phyloP scores from a whole-genome alignment of 2,888 invertebrate genomes.

The Agapostemon virescens region DNA sequence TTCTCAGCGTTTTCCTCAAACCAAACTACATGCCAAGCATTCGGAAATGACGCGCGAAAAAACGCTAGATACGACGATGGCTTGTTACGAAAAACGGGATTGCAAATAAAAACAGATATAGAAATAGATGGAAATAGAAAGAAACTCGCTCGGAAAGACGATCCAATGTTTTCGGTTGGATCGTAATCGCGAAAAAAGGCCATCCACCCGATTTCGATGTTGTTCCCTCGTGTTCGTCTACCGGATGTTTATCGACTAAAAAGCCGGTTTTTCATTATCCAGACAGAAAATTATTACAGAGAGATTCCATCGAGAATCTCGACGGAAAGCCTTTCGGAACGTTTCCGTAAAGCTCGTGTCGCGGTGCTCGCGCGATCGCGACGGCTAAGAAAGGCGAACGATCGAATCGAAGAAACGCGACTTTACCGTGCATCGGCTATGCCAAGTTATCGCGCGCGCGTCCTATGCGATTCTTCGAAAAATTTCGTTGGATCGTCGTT shows the following conservation, averaged over 20 bases:
- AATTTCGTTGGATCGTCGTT: background rate
- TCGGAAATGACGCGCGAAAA: conserved; percentile 46
- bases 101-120: too few species aligned
- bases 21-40: conserved; percentile 39
- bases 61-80: conserved; percentile 57
- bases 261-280: too few species aligned
- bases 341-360: background rate
- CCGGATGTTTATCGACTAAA: background rate
- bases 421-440: background rate
- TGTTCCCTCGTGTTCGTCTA: background rate
- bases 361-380: background rate
- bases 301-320: background rate
- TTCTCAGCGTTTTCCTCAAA: conserved; percentile 20
- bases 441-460: background rate
- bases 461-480: background rate
- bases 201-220: background rate
- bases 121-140: too few species aligned
- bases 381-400: background rate
- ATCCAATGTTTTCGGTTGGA: background rate
- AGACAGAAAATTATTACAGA: background rate
- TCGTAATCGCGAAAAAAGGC: background rate
- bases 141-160: conserved; percentile 10
- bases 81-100: conserved; percentile 52
- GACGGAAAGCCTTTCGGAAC: background rate
- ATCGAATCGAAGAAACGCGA: background rate